phyloP scores from a whole-genome alignment of 2,888 invertebrate genomes.

The Leucozona laternaria region DNA sequence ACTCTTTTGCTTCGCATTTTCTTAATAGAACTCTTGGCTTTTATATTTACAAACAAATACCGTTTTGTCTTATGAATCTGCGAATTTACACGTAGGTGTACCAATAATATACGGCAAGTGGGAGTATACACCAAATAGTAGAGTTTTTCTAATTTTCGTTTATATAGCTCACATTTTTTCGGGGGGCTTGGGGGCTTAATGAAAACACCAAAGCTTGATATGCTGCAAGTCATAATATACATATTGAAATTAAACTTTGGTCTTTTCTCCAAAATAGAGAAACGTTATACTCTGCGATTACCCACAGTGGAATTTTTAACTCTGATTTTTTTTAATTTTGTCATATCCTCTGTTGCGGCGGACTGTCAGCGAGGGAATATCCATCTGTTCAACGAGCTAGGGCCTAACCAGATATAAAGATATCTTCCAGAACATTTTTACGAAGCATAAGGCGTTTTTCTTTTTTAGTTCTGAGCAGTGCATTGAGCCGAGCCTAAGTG shows the following conservation, averaged over 20 bases:
- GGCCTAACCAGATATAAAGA: no score
- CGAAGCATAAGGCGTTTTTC: no score
- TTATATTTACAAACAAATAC: constrained; percentile 37
- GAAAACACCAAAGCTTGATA: background rate
- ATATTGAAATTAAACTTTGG: background rate
- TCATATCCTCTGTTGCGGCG: no score
- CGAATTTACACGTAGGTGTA: background rate
- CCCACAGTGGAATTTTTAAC: no score
- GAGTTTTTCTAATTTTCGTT: constrained; percentile 6
- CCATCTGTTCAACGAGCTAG: no score
- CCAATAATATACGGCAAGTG: background rate
- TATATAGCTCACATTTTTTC: constrained; percentile 7
- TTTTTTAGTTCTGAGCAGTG: no score
- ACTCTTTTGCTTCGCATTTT: constrained; percentile 50
- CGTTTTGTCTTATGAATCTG: constrained; percentile 15
- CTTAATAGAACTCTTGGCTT: constrained; percentile 61
- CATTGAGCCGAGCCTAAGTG: no score
- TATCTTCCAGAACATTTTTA: no score
- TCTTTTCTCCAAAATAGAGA: background rate
- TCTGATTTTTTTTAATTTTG: no score
- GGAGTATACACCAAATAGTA: background rate
- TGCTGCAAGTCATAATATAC: background rate
- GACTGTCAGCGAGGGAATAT: no score
- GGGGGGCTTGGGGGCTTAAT: background rate
- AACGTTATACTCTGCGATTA: no score